Conservation (phyloP, 2,113 vertebrate species). For the Neoarius graeffei region DNA sequence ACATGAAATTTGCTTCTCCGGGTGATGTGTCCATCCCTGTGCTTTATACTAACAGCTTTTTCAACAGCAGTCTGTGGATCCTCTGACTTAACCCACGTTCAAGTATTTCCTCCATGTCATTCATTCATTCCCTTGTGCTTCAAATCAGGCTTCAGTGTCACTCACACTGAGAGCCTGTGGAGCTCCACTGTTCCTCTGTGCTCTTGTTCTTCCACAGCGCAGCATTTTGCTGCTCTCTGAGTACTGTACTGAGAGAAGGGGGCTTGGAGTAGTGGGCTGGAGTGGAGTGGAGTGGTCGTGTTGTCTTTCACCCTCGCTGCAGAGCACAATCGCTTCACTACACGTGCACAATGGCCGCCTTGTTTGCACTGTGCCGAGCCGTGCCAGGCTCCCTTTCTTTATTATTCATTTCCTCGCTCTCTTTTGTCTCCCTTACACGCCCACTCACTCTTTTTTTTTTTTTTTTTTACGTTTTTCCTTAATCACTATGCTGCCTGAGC, state of each 20-base stretch:
- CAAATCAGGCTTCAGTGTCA: background rate
- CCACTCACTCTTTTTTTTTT: background rate
- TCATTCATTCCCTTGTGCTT: background rate
- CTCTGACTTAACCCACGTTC: background rate
- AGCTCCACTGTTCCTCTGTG: background rate
- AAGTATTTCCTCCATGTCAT: background rate
- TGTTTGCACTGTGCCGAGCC: slow-evolving; percentile 29
- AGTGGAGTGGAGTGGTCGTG: slow-evolving; percentile 28
- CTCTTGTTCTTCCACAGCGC: slow-evolving; percentile 7
- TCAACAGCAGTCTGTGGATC: background rate
- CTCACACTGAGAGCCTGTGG: background rate
- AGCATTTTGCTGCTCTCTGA: slow-evolving; percentile 14
- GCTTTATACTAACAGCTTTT: background rate
- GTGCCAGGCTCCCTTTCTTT: slow-evolving; percentile 34
- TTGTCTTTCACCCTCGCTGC: slow-evolving; percentile 31
- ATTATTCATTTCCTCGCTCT: background rate
- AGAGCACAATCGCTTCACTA: slow-evolving; percentile 36
- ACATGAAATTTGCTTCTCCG: background rate
- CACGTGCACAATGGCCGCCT: slow-evolving; percentile 42
- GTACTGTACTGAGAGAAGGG: background rate
- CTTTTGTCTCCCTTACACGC: slow-evolving; percentile 42
- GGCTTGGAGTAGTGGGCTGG: background rate
- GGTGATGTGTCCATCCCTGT: background rate
- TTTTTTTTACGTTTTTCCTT: slow-evolving; percentile 10
- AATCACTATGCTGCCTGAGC: slow-evolving; percentile 8